These are phyloP conservation scores for Hippocampus mohnikei DNA, from an alignment of 2,113 vertebrate genomes.

Conservation along the genomic window DNA sequence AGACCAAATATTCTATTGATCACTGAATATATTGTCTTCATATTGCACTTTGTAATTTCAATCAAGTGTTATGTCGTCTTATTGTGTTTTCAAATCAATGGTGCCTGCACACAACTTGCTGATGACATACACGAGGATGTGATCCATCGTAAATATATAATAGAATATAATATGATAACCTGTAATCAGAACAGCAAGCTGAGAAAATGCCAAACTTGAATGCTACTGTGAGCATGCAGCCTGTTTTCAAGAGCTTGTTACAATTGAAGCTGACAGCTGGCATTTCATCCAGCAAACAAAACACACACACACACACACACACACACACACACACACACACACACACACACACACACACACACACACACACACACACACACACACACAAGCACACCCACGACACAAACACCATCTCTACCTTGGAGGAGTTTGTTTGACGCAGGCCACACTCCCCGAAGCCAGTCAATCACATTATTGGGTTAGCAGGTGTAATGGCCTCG, in stretches of 20 bases:
- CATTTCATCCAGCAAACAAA: constrained; percentile 42
- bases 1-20: not conserved
- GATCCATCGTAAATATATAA: constrained; percentile 13
- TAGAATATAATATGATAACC: constrained; percentile 14
- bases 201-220: constrained; percentile 32
- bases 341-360: not conserved
- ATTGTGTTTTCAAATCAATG: not conserved
- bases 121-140: constrained; percentile 14
- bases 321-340: not conserved
- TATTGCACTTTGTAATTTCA: not conserved
- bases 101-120: not conserved
- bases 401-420: not conserved
- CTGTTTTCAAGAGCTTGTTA: constrained; percentile 44
- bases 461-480: constrained; percentile 69
- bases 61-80: not conserved
- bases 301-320: constrained; percentile 4
- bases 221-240: constrained; percentile 37
- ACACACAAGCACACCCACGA: constrained; percentile 2
- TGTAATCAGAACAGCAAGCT: constrained; percentile 23
- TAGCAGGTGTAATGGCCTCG: constrained; percentile 58
- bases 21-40: not conserved
- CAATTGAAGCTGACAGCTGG: constrained; percentile 49
- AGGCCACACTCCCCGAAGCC: constrained; percentile 46
- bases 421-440: constrained; percentile 42
- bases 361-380: too few relatives aligned